Evolutionary conservation across 2,888 invertebrate species (phyloP), one percentile per base, ranked within the genome.

Genomic region (Ypsolopha scabrella): DNA sequence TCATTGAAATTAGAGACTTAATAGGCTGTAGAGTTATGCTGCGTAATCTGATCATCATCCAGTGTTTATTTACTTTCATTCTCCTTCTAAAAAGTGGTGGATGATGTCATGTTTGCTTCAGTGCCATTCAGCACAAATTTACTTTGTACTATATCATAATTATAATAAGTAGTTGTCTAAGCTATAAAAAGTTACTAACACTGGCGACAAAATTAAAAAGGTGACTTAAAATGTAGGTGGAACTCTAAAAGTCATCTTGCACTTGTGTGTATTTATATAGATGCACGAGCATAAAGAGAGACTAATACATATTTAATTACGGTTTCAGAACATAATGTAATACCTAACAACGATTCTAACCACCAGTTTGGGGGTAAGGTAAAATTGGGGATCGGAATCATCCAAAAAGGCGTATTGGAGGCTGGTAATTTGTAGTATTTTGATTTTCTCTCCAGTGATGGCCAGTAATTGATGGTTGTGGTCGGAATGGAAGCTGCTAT

Each of bases 261-360:
- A 24, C 24, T 24, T 24, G 33, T 10, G 6, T 45, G 14, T 24
- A 72, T 69, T 70, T 72, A 76, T 73, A 75, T 67, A 71, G 74
- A 75, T 72, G 60, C 56, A 55, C 58, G 59, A 55, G 62, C 61
- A 65, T 70, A 70, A 71, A 71, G 68, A 65, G 72, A 9, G 50
- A 10, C 45, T 80, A 76, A 80, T 81, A 72, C 76, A 78, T 78
- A 80, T 81, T 80, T 80, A 79, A 81, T 78, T 75, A 71, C 66
- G 59, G 68, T 73, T 76, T 69, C 76, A 11, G 33, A 45, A 37
- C 24, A 38, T 38, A 39, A 7, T 39, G 9, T 24, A 24, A 24
- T 24, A 24, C 24, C 24, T 24, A 24, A 24, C 24, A 24, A 24
- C 24, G 4, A 24, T 36, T 24, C n/a, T 39, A 50, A 50, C 50